These are phyloP conservation scores for Entomobrya multifasciata DNA, from an alignment of 2,888 invertebrate species.

Conservation along the genomic window DNA sequence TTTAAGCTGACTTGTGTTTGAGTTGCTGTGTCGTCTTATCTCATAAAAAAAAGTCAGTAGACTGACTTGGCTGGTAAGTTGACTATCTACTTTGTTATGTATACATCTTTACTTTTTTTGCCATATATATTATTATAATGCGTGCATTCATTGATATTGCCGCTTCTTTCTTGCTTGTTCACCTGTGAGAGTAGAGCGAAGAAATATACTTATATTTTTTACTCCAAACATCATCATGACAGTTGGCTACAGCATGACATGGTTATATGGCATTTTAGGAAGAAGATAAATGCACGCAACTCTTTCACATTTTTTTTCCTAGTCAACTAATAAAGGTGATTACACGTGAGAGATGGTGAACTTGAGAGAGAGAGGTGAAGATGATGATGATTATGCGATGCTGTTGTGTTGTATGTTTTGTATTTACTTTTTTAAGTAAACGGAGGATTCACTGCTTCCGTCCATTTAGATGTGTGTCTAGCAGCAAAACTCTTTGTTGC, in stretches of 20 bases:
- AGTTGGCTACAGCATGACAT: not conserved
- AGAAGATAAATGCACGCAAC: not conserved
- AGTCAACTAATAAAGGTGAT: no score
- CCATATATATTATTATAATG: no score
- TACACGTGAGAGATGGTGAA: not conserved
- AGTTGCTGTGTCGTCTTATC: not conserved
- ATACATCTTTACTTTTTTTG: constrained; percentile 2
- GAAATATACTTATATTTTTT: no score
- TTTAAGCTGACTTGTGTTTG: no score
- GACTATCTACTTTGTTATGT: no score
- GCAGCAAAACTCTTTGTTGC: no score
- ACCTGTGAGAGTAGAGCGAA: not conserved
- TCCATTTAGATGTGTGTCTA: not conserved
- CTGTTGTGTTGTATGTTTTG: not conserved
- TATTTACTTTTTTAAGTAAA: constrained; percentile 21
- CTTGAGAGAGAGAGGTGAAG: not conserved
- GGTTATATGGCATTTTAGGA: not conserved
- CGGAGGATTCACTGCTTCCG: constrained; percentile 16
- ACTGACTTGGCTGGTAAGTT: no score
- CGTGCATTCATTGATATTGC: no score
- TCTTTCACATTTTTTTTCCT: no score
- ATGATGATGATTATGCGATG: no score
- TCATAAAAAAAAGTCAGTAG: no score
- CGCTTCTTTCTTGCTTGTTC: constrained; percentile 13
- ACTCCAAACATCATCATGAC: no score